Evolutionary conservation across 2,797 vertebrate species (phyloP).

Genomic region (Enteromius trimaculatus): DNA sequence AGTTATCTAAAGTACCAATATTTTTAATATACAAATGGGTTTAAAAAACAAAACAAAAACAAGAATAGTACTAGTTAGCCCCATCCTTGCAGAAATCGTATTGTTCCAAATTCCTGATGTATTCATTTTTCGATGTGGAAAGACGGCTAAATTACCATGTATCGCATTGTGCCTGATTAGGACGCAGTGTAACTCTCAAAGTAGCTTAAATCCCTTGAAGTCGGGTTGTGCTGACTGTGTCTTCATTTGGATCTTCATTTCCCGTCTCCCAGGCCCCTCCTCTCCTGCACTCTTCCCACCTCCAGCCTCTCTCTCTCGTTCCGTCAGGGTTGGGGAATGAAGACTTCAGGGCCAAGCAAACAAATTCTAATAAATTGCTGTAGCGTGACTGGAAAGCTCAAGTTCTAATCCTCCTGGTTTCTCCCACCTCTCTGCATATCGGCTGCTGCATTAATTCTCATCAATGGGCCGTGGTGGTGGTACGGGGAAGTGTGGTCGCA

Average conservation of each 20-base stretch:
- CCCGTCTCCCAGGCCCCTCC: conserved; percentile 2
- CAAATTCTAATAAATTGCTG: conserved; percentile 77
- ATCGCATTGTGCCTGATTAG: not conserved
- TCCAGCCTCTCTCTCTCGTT: conserved; percentile 50
- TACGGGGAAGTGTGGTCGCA: conserved; percentile 10
- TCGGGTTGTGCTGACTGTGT: conserved; percentile 59
- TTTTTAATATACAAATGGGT: not conserved
- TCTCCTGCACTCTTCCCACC: conserved; percentile 38
- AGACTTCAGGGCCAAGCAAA: conserved; percentile 79
- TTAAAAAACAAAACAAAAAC: not conserved
- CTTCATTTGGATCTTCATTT: conserved; percentile 30
- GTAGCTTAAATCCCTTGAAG: conserved; percentile 28
- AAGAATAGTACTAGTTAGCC: not conserved
- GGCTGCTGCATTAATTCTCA: conserved; percentile 71
- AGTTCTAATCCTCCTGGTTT: conserved; percentile 56
- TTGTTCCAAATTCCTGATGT: not conserved
- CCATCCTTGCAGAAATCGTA: not conserved
- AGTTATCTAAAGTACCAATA: not conserved
- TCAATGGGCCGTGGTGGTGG: conserved; percentile 57
- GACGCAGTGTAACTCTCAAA: not conserved
- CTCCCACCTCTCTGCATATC: conserved; percentile 59
- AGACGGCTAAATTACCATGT: not conserved
- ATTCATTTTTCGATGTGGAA: not conserved
- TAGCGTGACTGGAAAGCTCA: conserved; percentile 71
- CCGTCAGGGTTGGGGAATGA: conserved; percentile 72